Evolutionary conservation across 2,888 invertebrate genomes (phyloP).

Genomic region (Adineta ricciae): DNA sequence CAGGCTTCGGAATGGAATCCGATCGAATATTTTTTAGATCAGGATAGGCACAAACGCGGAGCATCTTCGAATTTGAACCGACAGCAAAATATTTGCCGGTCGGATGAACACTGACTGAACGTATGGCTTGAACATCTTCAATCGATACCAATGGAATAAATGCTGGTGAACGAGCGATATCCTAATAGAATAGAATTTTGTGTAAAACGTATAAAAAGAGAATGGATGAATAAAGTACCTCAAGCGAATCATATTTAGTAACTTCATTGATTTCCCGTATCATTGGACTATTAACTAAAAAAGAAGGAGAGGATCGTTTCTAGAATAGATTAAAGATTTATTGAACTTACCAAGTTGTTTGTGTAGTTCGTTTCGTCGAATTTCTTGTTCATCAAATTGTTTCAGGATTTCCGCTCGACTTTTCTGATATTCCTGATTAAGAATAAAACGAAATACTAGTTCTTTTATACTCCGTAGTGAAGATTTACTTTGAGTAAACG

Average conservation of each 20-base stretch:
- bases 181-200: neutral
- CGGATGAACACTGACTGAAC: constrained; percentile 94
- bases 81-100: constrained; percentile 86
- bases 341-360: constrained; percentile 53
- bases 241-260: constrained; percentile 25
- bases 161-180: neutral
- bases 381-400: constrained; percentile 40
- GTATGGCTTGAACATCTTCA: constrained; percentile 88
- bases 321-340: too few relatives aligned
- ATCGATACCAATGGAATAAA: constrained; percentile 48
- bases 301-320: neutral
- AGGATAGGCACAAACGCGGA: constrained; percentile 27
- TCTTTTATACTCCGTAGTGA: too few relatives aligned
- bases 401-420: constrained; percentile 34
- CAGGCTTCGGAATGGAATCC: constrained; percentile 71
- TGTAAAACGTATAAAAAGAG: too few relatives aligned
- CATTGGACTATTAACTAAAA: neutral
- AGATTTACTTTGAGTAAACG: neutral
- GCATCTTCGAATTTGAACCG: constrained; percentile 91
- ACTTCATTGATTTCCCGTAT: constrained; percentile 20
- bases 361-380: constrained; percentile 53
- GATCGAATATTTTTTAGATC: constrained; percentile 56
- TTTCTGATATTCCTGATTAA: constrained; percentile 26
- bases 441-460: too few relatives aligned
- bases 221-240: neutral